phyloP scores from a whole-genome alignment of 2,113 vertebrate species.

The Odobenus rosmarus region DNA sequence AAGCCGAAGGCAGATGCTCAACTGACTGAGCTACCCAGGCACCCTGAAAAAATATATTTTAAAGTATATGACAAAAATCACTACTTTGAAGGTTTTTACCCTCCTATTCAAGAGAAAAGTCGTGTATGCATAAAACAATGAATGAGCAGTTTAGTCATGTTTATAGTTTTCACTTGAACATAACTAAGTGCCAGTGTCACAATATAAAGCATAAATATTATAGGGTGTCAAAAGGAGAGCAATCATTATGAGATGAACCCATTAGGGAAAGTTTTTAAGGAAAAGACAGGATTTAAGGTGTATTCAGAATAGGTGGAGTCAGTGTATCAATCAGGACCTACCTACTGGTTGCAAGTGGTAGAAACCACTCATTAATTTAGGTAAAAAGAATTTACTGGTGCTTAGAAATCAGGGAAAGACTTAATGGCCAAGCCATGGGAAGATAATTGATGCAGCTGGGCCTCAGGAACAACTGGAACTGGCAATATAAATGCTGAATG shows the following conservation, averaged over 20 bases:
- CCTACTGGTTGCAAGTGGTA: not conserved
- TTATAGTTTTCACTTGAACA: constrained; percentile 33
- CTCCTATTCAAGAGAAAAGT: not conserved
- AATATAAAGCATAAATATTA: not conserved
- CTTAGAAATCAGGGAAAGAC: not conserved
- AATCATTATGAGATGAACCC: not conserved
- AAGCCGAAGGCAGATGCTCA: too few relatives aligned
- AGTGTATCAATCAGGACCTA: not conserved
- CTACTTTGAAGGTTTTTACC: not conserved
- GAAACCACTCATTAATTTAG: constrained; percentile 11
- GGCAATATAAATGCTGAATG: not conserved
- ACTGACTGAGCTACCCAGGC: too few relatives aligned
- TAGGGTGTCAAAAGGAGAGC: not conserved
- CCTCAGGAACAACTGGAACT: not conserved
- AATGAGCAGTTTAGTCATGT: not conserved
- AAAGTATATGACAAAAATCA: constrained; percentile 28
- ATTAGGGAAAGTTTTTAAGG: not conserved
- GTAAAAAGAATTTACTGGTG: not conserved
- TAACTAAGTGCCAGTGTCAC: not conserved
- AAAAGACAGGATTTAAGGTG: not conserved
- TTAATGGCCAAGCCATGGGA: not conserved
- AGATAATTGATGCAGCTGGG: not conserved
- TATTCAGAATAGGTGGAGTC: not conserved
- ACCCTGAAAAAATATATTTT: too few relatives aligned
- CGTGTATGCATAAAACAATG: not conserved